phyloP scores from a whole-genome alignment of 2,888 invertebrate genomes.

The Stenolophus ochropezus region DNA sequence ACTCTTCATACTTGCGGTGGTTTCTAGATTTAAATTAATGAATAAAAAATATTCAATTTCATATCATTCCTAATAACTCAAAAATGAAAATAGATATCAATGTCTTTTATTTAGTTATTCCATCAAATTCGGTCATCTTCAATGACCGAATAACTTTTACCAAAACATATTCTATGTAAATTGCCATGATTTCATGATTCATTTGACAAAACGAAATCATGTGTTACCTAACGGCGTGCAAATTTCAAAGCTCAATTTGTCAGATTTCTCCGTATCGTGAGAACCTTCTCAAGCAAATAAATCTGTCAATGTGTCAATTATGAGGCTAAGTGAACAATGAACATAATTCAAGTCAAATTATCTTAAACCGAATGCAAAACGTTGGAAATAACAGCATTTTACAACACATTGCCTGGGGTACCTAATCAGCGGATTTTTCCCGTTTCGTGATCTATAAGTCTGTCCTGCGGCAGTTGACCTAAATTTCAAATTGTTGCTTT shows the following conservation, averaged over 20 bases:
- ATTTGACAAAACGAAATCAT: too few relatives aligned
- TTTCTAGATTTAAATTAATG: too few relatives aligned
- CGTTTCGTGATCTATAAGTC: slow-evolving; percentile 12
- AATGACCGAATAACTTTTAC: too few relatives aligned
- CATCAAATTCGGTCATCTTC: too few relatives aligned
- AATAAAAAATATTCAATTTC: too few relatives aligned
- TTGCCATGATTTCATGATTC: too few relatives aligned
- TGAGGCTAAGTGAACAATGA: slow-evolving; percentile 27
- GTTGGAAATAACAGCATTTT: slow-evolving; percentile 20
- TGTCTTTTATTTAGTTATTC: too few relatives aligned
- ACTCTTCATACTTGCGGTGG: too few relatives aligned
- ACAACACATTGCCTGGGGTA: slow-evolving; percentile 4
- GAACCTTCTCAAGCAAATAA: slow-evolving; percentile 27
- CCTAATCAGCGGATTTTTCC: slow-evolving; percentile 23
- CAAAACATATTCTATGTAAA: too few relatives aligned
- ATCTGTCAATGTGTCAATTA: slow-evolving; percentile 39
- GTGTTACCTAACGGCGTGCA: too few relatives aligned
- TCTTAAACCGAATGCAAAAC: slow-evolving; percentile 14
- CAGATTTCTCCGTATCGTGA: background rate
- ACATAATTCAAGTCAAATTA: slow-evolving; percentile 40
- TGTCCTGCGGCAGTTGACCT: slow-evolving; percentile 1
- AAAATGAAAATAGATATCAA: too few relatives aligned
- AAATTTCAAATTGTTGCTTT: slow-evolving; percentile 15
- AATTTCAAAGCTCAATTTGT: background rate
- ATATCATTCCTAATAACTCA: too few relatives aligned